phyloP scores from a whole-genome alignment of 2,888 invertebrate species.

The Drosophila mulleri region DNA sequence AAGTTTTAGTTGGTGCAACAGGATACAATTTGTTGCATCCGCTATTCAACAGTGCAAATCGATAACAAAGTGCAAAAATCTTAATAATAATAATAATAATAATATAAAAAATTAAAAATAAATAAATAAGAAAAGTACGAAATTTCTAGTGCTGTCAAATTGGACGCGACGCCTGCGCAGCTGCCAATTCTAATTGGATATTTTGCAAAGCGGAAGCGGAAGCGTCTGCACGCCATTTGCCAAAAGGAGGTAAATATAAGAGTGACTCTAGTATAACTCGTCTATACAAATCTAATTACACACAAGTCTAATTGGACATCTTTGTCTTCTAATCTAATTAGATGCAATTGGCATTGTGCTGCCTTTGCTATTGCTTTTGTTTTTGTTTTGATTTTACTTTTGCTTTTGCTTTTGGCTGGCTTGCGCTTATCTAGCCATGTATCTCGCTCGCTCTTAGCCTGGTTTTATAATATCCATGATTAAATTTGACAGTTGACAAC shows the following conservation, averaged over 20 bases:
- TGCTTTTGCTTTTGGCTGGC: slow-evolving; percentile 23
- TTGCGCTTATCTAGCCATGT: slow-evolving; percentile 39
- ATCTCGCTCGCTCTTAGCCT: slow-evolving; percentile 35
- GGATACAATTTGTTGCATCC: slow-evolving; percentile 4
- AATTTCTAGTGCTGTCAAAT: slow-evolving; percentile 16
- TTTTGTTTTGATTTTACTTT: slow-evolving; percentile 27
- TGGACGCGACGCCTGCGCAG: slow-evolving; percentile 70
- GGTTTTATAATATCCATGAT: slow-evolving; percentile 68
- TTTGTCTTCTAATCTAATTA: background rate
- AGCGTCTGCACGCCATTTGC: slow-evolving; percentile 55
- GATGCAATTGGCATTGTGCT: slow-evolving; percentile 26
- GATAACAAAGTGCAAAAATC: slow-evolving; percentile 33
- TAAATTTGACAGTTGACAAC: slow-evolving; percentile 78
- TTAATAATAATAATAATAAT: background rate
- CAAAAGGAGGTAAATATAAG: slow-evolving; percentile 24
- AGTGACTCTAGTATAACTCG: too few species aligned
- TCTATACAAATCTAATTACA: too few species aligned
- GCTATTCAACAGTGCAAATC: slow-evolving; percentile 12
- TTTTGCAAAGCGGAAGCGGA: slow-evolving; percentile 56
- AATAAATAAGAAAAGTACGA: slow-evolving; percentile 15
- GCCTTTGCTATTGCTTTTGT: slow-evolving; percentile 18
- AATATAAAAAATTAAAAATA: background rate
- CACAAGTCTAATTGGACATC: background rate
- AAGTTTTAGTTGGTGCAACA: slow-evolving; percentile 27
- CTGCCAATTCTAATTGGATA: slow-evolving; percentile 74